These are phyloP conservation scores for Troilus luridus DNA, from an alignment of 2,888 invertebrate genomes.

Conservation along the genomic window DNA sequence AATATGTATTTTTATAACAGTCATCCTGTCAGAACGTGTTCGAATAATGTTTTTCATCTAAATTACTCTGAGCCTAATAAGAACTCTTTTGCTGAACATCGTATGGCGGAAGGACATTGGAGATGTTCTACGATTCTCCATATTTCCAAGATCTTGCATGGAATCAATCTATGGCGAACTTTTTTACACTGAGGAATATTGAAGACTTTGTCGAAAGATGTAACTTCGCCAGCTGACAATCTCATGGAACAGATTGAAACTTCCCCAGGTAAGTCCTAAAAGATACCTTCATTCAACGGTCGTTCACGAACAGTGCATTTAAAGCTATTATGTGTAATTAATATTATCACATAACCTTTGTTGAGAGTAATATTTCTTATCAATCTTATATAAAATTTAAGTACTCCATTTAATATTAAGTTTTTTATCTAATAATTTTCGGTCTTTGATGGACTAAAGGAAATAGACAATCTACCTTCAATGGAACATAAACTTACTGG, in stretches of 20 bases:
- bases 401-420: no score
- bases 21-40: neutral
- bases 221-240: neutral
- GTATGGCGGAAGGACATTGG: neutral
- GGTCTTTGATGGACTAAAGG: neutral
- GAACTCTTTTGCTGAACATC: neutral
- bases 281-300: neutral
- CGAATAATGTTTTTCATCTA: neutral
- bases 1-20: slow-evolving; percentile 44
- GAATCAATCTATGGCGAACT: neutral
- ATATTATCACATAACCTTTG: no score
- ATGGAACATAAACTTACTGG: no score
- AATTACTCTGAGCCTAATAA: neutral
- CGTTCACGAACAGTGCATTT: neutral
- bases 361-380: no score
- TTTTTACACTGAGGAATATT: neutral
- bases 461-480: neutral
- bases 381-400: no score
- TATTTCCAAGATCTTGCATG: neutral
- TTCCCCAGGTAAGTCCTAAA: neutral
- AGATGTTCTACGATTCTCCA: neutral
- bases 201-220: neutral
- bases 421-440: no score
- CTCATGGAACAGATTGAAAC: neutral
- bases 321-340: no score